Evolutionary conservation across 2,888 invertebrate genomes (phyloP), one percentile per base, ranked within the genome.

Genomic region (Latrodectus hesperus): DNA sequence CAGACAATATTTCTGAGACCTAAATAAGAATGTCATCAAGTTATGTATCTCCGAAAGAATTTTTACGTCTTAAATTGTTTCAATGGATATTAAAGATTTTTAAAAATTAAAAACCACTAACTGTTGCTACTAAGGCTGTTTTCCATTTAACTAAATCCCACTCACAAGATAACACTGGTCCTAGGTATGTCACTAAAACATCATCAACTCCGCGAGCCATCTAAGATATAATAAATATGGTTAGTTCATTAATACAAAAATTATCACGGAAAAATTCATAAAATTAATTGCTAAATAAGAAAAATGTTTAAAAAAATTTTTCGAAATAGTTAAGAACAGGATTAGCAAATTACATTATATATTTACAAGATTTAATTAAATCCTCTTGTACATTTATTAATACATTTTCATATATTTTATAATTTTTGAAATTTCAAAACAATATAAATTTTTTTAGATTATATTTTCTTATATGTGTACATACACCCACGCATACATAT

Each of bases 151-250:
- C 9, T 8, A 85, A 14, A 8, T 70, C 68, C 84, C 84, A 85
- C n/a, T 55, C 38, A 65, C 84, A 85, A 8, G 84, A n/a, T 0
- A 67, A 38, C 0, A 85, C n/a, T 8, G 74, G 38, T 16, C 55
- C 55, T 3, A 79, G 26, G 11, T 26, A 74, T 12, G 14, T 17
- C 9, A 17, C 11, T 0, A 79, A 10, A 12, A 85, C 84, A 9
- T 9, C 3, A 49, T 85, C 74, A 51, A 85, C 78, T 14, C 84
- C 79, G 5, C 73, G 67, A 16, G 84, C 79, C 84, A 85, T 79
- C 84, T 85, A 17, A 38, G 10, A 79, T 68, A 17, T 53, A 17
- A 17, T 49, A 70, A 38, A 70, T 2, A 49, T 16, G 14, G 12
- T 70, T 22, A 70, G 38, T 38, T 38, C 38, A 38, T 3, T 38